Base-by-base conservation (phyloP, 23 tunicate species). In the Halocynthia aurantium region DNA sequence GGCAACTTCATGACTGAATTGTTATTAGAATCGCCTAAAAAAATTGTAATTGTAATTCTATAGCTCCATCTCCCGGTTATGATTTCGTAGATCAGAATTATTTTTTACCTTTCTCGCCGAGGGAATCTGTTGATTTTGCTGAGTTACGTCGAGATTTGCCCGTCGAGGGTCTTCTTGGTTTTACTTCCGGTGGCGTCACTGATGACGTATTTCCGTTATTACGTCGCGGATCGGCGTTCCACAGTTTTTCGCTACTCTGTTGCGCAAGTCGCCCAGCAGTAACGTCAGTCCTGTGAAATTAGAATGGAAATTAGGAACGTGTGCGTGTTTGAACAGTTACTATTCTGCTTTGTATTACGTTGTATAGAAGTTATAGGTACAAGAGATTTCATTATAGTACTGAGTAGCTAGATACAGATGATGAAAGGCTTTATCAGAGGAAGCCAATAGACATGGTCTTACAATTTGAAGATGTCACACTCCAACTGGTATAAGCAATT, bases 171-270 rank as follows among this genome's bases (percentile, higher is more conserved):
- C 75, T 55, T 8, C 88, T 68, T 6, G 87, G 80, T 22, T 80
- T 67, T 5, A 80, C 44, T 57, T 67, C 72, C 18, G 77, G 44
- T 53, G 86, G 67, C 9, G 82, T 22, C 75, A 56, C 22, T 18
- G 75, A 58, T 5, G 54, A 19, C 44, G 62, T 13, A 12, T 52
- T 56, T 15, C 54, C 62, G 70, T 73, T 81, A n/a, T 62, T 52
- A 20, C 98, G 73, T 61, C 98, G 70, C 9, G 98, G 98, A 76
- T 92, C 98, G 20, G 76, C 73, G 82, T 86, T 92, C 98, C 98
- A 92, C 81, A 92, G 58, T 12, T 82, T 69, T 22, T 72, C 88
- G 60, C 73, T 78, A 21, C 73, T 70, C 73, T 92, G 98, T 56
- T 92, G 92, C 8, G 93, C 92, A 10, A 92, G 69, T 21, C 78